Evolutionary conservation across 64 coral and sea anemone species (phyloP).

Genomic region (Actinia tenebrosa): DNA sequence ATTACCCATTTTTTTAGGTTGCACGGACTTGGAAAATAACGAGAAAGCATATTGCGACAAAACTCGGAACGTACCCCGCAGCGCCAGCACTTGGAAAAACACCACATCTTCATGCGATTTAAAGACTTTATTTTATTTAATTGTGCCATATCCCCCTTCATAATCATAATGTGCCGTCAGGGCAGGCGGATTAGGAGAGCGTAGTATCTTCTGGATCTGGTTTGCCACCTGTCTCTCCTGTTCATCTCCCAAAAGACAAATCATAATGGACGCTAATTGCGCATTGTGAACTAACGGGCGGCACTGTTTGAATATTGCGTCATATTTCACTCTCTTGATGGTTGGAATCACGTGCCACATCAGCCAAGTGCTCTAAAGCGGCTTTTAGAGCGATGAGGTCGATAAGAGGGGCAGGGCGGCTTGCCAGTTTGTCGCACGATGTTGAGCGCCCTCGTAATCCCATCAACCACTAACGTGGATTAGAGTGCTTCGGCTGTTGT

Average conservation of each 20-base stretch:
- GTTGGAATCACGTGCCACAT: not conserved
- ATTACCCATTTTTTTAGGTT: too few relatives aligned
- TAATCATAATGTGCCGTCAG: not conserved
- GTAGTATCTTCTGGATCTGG: conserved; percentile 29
- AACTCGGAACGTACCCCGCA: too few relatives aligned
- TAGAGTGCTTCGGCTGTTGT: not conserved
- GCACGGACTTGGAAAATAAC: too few relatives aligned
- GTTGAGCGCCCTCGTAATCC: not conserved
- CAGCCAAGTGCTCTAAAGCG: not conserved
- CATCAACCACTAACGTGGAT: not conserved
- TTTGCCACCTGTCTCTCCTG: conserved; percentile 6
- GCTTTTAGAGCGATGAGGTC: conserved; percentile 1
- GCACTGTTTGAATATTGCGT: conserved; percentile 24
- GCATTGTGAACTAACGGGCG: conserved; percentile 5
- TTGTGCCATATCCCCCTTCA: not conserved
- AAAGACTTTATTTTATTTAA: too few relatives aligned
- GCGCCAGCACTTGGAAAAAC: too few relatives aligned
- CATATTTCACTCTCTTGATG: conserved; percentile 8
- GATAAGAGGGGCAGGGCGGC: not conserved
- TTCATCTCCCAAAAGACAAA: conserved; percentile 3
- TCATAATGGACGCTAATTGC: not conserved
- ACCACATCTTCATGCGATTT: too few relatives aligned
- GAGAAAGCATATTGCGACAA: too few relatives aligned
- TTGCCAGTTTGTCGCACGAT: not conserved
- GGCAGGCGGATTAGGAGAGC: not conserved